Percentiles rank a stretch among this genome's conserved stretches.
These are phyloP conservation scores for Monoplex corrugatus DNA, from an alignment of 2,888 invertebrate genomes.

Conservation along the genomic window DNA sequence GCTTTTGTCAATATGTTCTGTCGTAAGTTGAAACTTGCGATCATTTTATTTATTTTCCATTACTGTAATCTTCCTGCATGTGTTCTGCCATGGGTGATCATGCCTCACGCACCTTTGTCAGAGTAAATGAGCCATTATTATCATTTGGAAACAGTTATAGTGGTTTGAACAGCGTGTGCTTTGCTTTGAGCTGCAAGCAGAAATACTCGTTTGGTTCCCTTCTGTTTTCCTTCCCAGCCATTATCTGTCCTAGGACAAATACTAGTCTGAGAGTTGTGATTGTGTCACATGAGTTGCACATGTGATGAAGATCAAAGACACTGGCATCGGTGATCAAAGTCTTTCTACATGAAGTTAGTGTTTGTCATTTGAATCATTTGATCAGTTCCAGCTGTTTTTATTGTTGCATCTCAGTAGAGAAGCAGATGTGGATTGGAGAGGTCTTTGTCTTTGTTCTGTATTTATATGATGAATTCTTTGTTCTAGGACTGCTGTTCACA, in stretches of 20 bases:
- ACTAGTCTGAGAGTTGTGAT: not conserved
- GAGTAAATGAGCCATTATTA: not conserved
- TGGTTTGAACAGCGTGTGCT: no score
- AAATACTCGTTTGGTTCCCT: not conserved
- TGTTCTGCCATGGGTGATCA: not conserved
- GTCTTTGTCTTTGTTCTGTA: no score
- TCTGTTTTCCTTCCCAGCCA: not conserved
- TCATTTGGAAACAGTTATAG: not conserved
- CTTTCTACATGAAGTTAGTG: no score
- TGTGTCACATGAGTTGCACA: not conserved
- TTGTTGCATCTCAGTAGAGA: no score
- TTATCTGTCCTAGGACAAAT: no score
- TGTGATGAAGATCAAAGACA: no score
- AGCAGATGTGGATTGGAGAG: no score
- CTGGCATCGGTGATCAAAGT: no score
- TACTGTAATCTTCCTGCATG: not conserved
- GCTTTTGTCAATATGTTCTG: not conserved
- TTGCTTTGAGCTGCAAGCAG: constrained; percentile 9
- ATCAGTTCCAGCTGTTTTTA: no score
- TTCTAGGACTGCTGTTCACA: not conserved
- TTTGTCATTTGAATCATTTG: no score
- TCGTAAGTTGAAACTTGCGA: not conserved
- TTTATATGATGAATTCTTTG: no score
- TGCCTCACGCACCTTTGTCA: not conserved
- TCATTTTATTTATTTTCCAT: not conserved